These are phyloP conservation scores for Synergus gifuensis DNA, from an alignment of 2,888 invertebrate genomes.

Conservation along the genomic window DNA sequence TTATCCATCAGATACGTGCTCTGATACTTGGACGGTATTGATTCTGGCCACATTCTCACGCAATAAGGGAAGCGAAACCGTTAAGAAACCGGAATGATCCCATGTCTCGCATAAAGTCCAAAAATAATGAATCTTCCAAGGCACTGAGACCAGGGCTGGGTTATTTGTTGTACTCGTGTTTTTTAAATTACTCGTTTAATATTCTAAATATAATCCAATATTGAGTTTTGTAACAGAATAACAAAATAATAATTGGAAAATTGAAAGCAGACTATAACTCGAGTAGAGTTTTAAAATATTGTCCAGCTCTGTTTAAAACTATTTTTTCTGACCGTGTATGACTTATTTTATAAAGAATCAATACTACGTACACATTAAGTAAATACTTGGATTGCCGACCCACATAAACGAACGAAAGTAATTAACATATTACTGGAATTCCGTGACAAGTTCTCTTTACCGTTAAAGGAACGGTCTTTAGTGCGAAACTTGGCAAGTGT, in stretches of 20 bases:
- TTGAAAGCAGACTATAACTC: no score
- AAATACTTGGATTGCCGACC: slow-evolving; percentile 1
- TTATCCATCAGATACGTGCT: slow-evolving; percentile 15
- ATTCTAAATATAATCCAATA: neutral
- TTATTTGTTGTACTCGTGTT: neutral
- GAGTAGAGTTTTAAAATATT: no score
- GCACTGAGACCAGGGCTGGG: neutral
- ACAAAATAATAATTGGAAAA: no score
- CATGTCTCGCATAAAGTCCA: neutral
- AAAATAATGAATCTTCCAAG: slow-evolving; percentile 15
- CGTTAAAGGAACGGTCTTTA: slow-evolving; percentile 16
- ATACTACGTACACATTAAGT: neutral
- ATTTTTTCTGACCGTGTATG: neutral
- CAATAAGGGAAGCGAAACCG: slow-evolving; percentile 34
- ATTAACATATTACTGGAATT: slow-evolving; percentile 17
- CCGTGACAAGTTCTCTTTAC: slow-evolving; percentile 1
- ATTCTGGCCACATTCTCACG: slow-evolving; percentile 30
- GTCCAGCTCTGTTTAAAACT: neutral
- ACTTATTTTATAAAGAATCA: neutral
- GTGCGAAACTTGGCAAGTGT: neutral
- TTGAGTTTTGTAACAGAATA: no score
- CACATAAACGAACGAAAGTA: slow-evolving; percentile 12
- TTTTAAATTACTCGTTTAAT: neutral
- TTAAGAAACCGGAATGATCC: slow-evolving; percentile 29
- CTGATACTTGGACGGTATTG: slow-evolving; percentile 23